Conservation (phyloP, 2,888 invertebrate species). For the Piscicola geometra region DNA sequence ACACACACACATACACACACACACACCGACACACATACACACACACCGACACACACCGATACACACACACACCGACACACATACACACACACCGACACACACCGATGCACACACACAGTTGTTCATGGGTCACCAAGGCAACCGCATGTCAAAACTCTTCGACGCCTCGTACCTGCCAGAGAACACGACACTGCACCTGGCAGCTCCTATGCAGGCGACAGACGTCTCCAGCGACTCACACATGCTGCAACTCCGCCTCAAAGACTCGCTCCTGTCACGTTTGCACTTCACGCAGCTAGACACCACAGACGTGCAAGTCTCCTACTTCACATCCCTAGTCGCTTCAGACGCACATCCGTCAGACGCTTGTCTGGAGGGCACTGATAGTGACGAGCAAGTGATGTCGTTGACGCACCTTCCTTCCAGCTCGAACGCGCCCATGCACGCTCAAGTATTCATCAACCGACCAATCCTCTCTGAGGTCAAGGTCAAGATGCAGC, state of each 20-base stretch:
- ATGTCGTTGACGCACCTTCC: constrained; percentile 35
- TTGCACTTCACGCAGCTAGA: constrained; percentile 70
- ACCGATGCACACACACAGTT: not conserved
- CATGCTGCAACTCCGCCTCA: not conserved
- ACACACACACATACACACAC: too few relatives aligned
- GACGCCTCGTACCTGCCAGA: constrained; percentile 4
- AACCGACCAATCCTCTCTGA: constrained; percentile 89
- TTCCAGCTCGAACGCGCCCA: constrained; percentile 39
- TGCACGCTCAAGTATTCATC: constrained; percentile 73
- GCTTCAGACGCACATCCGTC: constrained; percentile 44
- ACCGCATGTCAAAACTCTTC: not conserved
- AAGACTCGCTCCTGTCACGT: not conserved
- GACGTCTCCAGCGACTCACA: not conserved
- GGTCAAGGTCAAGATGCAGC: constrained; percentile 67
- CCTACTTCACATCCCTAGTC: constrained; percentile 77
- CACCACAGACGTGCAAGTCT: constrained; percentile 83
- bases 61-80: too few relatives aligned
- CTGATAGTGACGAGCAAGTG: constrained; percentile 31
- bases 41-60: too few relatives aligned
- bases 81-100: too few relatives aligned
- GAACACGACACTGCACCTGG: not conserved
- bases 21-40: too few relatives aligned
- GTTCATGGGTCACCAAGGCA: constrained; percentile 4
- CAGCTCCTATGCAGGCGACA: not conserved
- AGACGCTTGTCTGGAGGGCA: constrained; percentile 44